phyloP scores from a whole-genome alignment of 2,797 vertebrate genomes.

The Tenualosa ilisha region DNA sequence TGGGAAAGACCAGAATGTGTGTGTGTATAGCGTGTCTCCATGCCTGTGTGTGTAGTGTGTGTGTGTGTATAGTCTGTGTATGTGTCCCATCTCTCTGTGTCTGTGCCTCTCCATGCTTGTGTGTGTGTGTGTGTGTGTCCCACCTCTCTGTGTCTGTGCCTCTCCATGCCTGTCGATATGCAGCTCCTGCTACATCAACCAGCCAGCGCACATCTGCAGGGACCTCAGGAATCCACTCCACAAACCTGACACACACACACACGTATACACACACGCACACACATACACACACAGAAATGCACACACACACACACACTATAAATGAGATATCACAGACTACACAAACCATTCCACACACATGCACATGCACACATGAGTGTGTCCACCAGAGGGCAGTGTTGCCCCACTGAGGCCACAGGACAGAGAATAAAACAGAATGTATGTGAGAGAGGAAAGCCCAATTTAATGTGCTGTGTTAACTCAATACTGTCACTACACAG shows the following conservation, averaged over 20 bases:
- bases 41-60: background rate
- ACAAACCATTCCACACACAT: background rate
- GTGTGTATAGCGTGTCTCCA: too few relatives aligned
- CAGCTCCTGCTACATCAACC: conserved; percentile 68
- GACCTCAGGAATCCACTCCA: conserved; percentile 90
- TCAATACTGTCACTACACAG: too few relatives aligned
- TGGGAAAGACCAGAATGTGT: background rate
- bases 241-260: conserved; percentile 67
- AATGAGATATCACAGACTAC: too few relatives aligned
- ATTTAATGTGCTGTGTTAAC: too few relatives aligned
- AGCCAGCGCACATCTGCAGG: conserved; percentile 83
- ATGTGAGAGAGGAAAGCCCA: too few relatives aligned
- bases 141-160: conserved; percentile 31
- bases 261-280: background rate
- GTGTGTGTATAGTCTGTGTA: too few relatives aligned
- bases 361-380: background rate
- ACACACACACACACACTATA: background rate
- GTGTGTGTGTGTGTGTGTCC: background rate
- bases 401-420: too few relatives aligned
- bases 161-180: conserved; percentile 68
- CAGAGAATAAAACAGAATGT: too few relatives aligned
- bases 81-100: background rate
- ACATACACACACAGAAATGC: background rate
- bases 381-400: too few relatives aligned
- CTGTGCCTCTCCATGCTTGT: background rate